These are phyloP conservation scores for Tipula lateralis DNA, from an alignment of 2,888 invertebrate species.

Conservation along the genomic window DNA sequence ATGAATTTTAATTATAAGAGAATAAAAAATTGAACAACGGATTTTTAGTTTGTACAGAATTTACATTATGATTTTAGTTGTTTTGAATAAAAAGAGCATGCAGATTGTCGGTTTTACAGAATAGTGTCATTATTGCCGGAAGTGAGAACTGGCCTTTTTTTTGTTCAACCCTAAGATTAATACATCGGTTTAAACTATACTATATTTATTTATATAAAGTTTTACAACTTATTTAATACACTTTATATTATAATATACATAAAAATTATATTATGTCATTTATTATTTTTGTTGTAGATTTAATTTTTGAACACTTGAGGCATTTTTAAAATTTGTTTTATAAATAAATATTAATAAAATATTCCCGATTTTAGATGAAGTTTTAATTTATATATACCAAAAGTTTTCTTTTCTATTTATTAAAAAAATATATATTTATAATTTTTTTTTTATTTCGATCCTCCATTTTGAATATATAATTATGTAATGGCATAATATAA, in stretches of 20 bases:
- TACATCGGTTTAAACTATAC: neutral
- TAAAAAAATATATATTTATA: neutral
- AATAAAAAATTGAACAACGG: neutral
- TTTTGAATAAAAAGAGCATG: neutral
- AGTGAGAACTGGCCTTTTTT: neutral
- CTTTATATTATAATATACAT: no score
- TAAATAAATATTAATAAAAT: neutral
- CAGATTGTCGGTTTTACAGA: neutral
- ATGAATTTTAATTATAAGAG: neutral
- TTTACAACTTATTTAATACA: neutral
- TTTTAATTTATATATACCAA: neutral
- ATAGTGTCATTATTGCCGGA: neutral
- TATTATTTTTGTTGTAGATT: neutral
- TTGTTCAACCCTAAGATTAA: neutral
- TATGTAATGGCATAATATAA: neutral
- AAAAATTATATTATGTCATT: neutral
- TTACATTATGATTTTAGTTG: neutral
- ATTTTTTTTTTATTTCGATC: neutral
- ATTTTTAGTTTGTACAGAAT: conserved; percentile 24
- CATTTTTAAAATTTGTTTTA: neutral
- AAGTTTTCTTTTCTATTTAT: neutral
- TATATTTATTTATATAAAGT: neutral
- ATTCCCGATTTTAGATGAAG: neutral
- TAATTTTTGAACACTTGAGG: neutral
- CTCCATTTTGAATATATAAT: neutral